Evolutionary conservation across 2,888 invertebrate species (phyloP), one percentile per base, ranked within the genome.

Genomic region (Chymomyza procnemis): DNA sequence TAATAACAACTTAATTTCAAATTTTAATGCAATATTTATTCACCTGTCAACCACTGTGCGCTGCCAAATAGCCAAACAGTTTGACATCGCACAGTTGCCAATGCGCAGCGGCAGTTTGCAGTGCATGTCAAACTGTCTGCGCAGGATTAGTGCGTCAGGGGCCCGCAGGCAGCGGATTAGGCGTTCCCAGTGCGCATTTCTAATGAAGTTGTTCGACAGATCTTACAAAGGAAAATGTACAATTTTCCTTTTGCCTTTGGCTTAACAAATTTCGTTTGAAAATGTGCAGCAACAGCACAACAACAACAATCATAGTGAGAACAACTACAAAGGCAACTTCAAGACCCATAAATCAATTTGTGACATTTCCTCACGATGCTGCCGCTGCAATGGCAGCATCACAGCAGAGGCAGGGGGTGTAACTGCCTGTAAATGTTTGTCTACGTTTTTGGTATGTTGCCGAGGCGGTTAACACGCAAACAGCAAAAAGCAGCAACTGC

Each of bases 261-360:
- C 6, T 26, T 21, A 54, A 19, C 14, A 21, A n/a, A 12, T 54
- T 54, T 54, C 50, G 50, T 19, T 19, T 19, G 16, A 50, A 50
- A 50, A 50, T 50, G 50, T 50, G 9, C 50, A 50, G 50, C 50
- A 50, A 0, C 9, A 19, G 3, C 18, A 50, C 50, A 50, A 0
- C 9, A 19, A 12, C 18, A 50, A 19, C 8, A 50, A 19, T 22
- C 14, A 16, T 52, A 56, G 22, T 50, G 57, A 61, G 34, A 61
- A 19, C 55, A 61, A 61, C 61, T 69, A 55, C 69, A 76, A 74
- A 71, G 67, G 72, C 64, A 58, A 52, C 34, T 41, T 41, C 34
- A 59, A 8, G 3, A 79, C 68, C 73, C 86, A 84, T 84, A 84
- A 84, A 84, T 84, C 84, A 84, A 87, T 79, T 78, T 84, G 86